A percentile compares a stretch with the other conserved stretches of the same genome.
phyloP scores from a whole-genome alignment of 2,888 invertebrate genomes.

The Scelioninae gen. 2 region DNA sequence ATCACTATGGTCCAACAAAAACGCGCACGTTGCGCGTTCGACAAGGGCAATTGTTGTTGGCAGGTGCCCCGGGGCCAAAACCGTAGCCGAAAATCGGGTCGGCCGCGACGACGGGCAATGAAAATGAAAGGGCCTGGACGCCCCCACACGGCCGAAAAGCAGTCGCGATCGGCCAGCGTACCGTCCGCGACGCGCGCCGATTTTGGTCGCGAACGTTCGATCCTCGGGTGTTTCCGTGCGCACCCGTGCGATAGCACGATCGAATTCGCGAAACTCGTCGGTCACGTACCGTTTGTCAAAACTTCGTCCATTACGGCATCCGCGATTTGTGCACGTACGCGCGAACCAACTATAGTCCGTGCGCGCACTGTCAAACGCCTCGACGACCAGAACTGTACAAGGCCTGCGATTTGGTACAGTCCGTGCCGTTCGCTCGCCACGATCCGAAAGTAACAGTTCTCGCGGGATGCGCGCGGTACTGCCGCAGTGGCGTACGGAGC shows the following conservation, averaged over 20 bases:
- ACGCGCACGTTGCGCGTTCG: no score
- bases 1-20: no score
- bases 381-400: no score
- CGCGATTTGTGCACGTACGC: conserved; percentile 56
- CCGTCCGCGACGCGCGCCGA: conserved; percentile 12
- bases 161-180: conserved; percentile 8
- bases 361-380: conserved; percentile 43
- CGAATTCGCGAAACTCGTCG: not conserved
- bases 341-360: conserved; percentile 32
- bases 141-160: conserved; percentile 68
- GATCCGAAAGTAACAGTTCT: conserved; percentile 37
- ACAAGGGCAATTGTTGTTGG: no score
- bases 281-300: conserved; percentile 69
- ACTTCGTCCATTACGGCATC: conserved; percentile 73
- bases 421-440: conserved; percentile 14
- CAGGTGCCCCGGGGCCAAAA: no score
- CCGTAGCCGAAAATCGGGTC: conserved; percentile 11
- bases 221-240: not conserved
- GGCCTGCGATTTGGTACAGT: conserved; percentile 36
- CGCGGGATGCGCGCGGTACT: not conserved
- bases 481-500: not conserved
- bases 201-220: conserved; percentile 17
- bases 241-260: not conserved
- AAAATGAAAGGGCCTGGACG: conserved; percentile 69
- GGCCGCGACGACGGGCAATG: conserved; percentile 18